These are phyloP conservation scores for Stenurella melanura DNA, from an alignment of 2,888 invertebrate species.

Conservation along the genomic window DNA sequence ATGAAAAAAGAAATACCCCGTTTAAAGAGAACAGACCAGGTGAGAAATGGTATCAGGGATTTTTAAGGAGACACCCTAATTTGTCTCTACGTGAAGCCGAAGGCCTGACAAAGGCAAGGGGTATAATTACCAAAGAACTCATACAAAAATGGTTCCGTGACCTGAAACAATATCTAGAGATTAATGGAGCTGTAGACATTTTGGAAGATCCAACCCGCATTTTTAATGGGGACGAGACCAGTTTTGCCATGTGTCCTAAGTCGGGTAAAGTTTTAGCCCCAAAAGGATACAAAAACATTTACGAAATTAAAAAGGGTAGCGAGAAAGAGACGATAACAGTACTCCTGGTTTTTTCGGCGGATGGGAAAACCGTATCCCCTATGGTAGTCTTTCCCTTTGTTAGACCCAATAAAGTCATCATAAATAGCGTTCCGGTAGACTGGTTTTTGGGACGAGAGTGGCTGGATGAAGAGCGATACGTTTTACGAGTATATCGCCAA, in stretches of 20 bases:
- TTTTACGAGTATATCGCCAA: too few relatives aligned
- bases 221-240: not conserved
- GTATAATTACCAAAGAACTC: not conserved
- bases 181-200: not conserved
- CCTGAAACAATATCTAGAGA: too few relatives aligned
- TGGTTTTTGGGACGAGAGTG: not conserved
- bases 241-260: not conserved
- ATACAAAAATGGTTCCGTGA: not conserved
- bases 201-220: not conserved
- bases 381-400: not conserved
- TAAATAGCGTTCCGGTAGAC: not conserved
- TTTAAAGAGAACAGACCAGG: not conserved
- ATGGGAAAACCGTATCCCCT: not conserved
- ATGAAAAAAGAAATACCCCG: not conserved
- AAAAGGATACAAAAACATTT: not conserved
- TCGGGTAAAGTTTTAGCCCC: too few relatives aligned
- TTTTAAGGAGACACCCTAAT: not conserved
- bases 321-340: not conserved
- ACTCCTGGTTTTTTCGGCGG: not conserved
- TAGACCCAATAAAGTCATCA: not conserved
- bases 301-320: not conserved
- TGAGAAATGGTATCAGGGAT: not conserved
- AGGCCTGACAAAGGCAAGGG: not conserved
- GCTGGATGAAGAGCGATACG: not conserved
- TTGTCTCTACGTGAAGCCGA: not conserved